phyloP scores from a whole-genome alignment of 2,113 vertebrate genomes.

The Zosterops lateralis region DNA sequence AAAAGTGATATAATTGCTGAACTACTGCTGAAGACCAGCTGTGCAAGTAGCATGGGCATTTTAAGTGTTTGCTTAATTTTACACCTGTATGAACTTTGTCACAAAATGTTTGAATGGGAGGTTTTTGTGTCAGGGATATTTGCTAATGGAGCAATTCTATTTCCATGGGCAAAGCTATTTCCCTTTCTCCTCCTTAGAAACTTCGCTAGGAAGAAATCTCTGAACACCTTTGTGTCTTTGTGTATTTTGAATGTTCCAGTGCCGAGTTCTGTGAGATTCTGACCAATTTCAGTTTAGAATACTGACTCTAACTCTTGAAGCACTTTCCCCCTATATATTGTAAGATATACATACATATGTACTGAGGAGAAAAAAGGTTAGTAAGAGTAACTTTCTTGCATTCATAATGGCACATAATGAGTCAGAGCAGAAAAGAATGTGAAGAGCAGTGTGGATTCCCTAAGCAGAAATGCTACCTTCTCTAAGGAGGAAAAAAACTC shows the following conservation, averaged over 20 bases:
- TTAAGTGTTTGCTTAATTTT: neutral
- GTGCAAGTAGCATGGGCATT: neutral
- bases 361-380: accelerated
- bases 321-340: neutral
- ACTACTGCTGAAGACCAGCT: neutral
- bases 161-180: neutral
- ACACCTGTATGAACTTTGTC: neutral
- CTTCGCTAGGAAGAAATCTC: neutral
- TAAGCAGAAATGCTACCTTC: neutral
- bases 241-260: neutral
- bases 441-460: neutral
- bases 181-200: neutral
- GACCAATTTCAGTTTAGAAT: neutral
- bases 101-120: neutral
- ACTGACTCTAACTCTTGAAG: neutral
- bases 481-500: neutral
- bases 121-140: neutral
- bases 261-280: neutral
- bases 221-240: neutral
- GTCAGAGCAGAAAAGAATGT: neutral
- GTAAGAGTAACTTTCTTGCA: neutral
- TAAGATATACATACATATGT: neutral
- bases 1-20: neutral
- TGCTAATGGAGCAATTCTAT: neutral
- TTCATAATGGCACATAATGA: neutral